Evolutionary conservation across 2,797 vertebrate species (phyloP).

Genomic region (Triplophysa bombifrons): DNA sequence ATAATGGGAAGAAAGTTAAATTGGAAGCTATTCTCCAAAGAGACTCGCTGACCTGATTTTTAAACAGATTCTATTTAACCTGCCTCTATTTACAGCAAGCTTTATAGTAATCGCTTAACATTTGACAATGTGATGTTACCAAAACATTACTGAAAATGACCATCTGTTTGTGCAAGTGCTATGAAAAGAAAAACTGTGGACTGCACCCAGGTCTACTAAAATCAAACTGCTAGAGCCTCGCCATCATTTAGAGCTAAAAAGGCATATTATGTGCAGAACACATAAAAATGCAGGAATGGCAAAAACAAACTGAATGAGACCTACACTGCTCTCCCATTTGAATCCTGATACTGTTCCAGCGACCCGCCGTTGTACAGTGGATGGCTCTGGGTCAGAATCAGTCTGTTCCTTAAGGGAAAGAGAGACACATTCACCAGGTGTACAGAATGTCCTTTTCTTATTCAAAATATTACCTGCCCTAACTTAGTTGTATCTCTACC

Average conservation of each 20-base stretch:
- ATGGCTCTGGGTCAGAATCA: constrained; percentile 95
- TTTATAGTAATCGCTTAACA: neutral
- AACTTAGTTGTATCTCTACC: constrained; percentile 13
- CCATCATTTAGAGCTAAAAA: neutral
- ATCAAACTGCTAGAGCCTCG: neutral
- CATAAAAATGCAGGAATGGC: constrained; percentile 56
- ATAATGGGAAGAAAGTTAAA: constrained; percentile 73
- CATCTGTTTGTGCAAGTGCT: neutral
- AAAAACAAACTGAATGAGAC: constrained; percentile 67
- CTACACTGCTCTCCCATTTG: constrained; percentile 94
- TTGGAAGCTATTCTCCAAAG: constrained; percentile 56
- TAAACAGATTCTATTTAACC: constrained; percentile 1
- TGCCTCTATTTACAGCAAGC: constrained; percentile 14
- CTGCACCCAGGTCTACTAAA: neutral
- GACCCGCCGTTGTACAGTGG: constrained; percentile 91
- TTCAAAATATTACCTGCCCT: constrained; percentile 2
- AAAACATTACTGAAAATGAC: neutral
- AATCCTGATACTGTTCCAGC: constrained; percentile 89
- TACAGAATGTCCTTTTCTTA: constrained; percentile 40
- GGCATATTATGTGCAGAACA: constrained; percentile 29
- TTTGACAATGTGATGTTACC: neutral
- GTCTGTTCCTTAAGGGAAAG: constrained; percentile 88
- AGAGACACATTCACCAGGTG: constrained; percentile 71
- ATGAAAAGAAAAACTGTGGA: constrained; percentile 4
- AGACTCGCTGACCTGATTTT: constrained; percentile 29